These are phyloP conservation scores for Megaleporinus macrocephalus DNA, from an alignment of 2,113 vertebrate genomes.

Conservation along the genomic window DNA sequence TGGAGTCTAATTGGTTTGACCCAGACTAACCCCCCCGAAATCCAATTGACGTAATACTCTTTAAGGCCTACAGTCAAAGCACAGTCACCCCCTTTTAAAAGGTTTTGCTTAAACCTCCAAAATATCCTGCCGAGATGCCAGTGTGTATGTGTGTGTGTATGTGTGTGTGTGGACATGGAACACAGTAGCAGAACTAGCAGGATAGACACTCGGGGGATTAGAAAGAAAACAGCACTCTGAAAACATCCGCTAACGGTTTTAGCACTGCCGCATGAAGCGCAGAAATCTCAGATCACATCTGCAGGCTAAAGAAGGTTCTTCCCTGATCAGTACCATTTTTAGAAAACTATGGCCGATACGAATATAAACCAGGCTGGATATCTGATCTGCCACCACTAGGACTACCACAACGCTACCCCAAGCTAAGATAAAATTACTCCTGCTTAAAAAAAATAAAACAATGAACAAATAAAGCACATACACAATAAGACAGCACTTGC, in stretches of 20 bases:
- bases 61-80: constrained; percentile 72
- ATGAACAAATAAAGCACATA: not conserved
- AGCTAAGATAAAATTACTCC: not conserved
- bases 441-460: not conserved
- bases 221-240: not conserved
- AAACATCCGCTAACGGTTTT: not conserved
- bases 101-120: constrained; percentile 46
- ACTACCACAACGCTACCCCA: not conserved
- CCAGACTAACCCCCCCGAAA: constrained; percentile 82
- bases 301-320: not conserved
- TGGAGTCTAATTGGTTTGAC: constrained; percentile 86
- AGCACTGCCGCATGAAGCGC: not conserved
- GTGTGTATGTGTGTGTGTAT: not conserved
- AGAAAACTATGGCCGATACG: not conserved
- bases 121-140: constrained; percentile 31
- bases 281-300: not conserved
- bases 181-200: constrained; percentile 18
- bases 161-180: not conserved
- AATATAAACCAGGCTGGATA: not conserved
- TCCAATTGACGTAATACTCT: constrained; percentile 84
- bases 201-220: constrained; percentile 18
- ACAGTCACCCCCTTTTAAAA: constrained; percentile 44
- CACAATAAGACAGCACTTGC: not conserved
- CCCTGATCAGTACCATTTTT: not conserved
- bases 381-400: not conserved